phyloP scores from a whole-genome alignment of 2,797 vertebrate species.

The Danionella dracula region DNA sequence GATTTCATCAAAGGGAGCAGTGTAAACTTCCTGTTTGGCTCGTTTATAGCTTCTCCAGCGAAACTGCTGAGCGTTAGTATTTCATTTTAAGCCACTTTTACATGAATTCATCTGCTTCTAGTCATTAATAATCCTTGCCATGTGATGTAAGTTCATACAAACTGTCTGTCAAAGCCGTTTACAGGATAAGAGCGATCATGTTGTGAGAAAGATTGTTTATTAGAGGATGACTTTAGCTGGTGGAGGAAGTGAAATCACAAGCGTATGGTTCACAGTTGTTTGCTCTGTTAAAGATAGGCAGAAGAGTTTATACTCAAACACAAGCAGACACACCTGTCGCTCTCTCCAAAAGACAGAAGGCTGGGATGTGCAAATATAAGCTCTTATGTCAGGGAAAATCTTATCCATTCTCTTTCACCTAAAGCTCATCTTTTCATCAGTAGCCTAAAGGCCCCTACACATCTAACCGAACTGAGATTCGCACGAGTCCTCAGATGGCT shows the following conservation, averaged over 20 bases:
- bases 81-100: slow-evolving; percentile 6
- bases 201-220: slow-evolving; percentile 1
- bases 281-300: slow-evolving; percentile 3
- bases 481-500: too few species aligned
- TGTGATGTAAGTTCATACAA: slow-evolving; percentile 1
- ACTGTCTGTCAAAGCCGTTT: slow-evolving; percentile 7
- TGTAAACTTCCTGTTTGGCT: background rate
- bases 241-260: slow-evolving; percentile 17
- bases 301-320: slow-evolving; percentile 1
- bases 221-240: background rate
- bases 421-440: too few species aligned
- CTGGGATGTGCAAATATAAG: background rate
- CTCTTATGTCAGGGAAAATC: background rate
- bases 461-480: too few species aligned
- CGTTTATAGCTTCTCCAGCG: background rate
- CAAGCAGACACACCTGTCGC: slow-evolving; percentile 9
- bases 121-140: background rate
- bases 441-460: too few species aligned
- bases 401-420: background rate
- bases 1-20: background rate
- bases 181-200: slow-evolving; percentile 1
- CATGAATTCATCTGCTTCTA: background rate
- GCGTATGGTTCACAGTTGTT: slow-evolving; percentile 3
- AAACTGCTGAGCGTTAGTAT: background rate
- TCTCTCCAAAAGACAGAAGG: background rate